Evolutionary conservation across 2,888 invertebrate genomes (phyloP), one percentile per base, ranked within the genome.

Genomic region (Andrena dorsata): DNA sequence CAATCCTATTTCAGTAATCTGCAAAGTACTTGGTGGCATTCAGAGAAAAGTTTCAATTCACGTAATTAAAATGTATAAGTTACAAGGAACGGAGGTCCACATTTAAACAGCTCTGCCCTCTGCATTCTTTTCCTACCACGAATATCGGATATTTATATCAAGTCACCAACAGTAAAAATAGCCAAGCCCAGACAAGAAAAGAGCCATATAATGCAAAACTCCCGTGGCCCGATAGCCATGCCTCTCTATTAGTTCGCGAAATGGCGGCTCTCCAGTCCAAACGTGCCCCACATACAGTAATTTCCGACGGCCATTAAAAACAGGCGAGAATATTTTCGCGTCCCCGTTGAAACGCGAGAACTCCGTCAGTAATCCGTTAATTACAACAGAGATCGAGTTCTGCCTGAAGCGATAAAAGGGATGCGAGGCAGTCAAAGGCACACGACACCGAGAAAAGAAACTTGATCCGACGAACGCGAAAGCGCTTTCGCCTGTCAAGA

Each of bases 401-500:
- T 7, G 41, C 16, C n/a, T 13, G 64, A n/a, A 20, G 28, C 23
- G 78, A 65, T 23, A 35, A 77, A 69, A 56, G 47, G 60, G 64
- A 10, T 16, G 64, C 58, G 32, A 61, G n/a, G 41, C n/a, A 56
- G 26, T 53, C 56, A 28, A 80, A 66, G 80, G 80, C 69, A 68
- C 63, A 26, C 49, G 66, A 80, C 61, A 82, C 73, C 26, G 60
- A 7, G n/a, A 73, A 82, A 76, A 73, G 82, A 82, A 76, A 76
- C 76, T 66, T 65, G 65, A 82, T 28, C 64, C 72, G 32, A 26
- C 66, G 32, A 61, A 69, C 64, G 70, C 26, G 69, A 61, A 64
- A 70, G 35, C 65, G 82, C 76, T 80, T 79, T 69, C 76, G 65
- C 75, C 71, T 81, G 80, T 84, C 84, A 77, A 69, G 73, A 56